Evolutionary conservation across 2,888 invertebrate species (phyloP).

Genomic region (Eutolmus rufibarbis): DNA sequence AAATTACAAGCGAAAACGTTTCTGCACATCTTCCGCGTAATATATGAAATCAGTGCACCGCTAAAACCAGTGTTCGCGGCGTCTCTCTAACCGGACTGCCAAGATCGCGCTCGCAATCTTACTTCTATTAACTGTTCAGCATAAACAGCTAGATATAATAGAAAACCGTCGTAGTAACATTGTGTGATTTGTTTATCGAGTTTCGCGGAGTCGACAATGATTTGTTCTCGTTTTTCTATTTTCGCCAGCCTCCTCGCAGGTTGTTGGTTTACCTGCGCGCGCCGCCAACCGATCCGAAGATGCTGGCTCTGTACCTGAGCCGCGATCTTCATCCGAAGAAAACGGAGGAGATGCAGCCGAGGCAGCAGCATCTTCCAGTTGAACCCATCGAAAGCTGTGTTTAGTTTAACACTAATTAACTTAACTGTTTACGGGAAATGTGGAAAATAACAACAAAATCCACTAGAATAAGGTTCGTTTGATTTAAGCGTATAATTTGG

Average conservation of each 20-base stretch:
- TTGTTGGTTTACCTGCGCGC: background rate
- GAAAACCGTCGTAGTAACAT: conserved; percentile 25
- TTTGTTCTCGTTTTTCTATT: conserved; percentile 26
- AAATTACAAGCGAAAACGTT: conserved; percentile 31
- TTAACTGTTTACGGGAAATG: conserved; percentile 22
- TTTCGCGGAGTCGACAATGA: conserved; percentile 19
- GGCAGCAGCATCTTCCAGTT: background rate
- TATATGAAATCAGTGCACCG: conserved; percentile 32
- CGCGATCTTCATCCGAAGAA: background rate
- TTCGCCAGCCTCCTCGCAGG: background rate
- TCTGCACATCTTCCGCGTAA: conserved; percentile 27
- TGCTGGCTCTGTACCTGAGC: background rate
- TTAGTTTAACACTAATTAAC: conserved; percentile 25
- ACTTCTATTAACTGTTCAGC: conserved; percentile 29
- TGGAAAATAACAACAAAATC: background rate
- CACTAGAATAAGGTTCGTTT: background rate
- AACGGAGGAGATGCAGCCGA: background rate
- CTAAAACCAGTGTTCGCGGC: conserved; percentile 4
- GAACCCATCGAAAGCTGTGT: conserved; percentile 7
- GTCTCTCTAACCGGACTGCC: conserved; percentile 3
- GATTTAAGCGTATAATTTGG: conserved; percentile 6
- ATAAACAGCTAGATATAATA: conserved; percentile 29
- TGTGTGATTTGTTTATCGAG: conserved; percentile 33
- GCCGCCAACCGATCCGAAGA: background rate
- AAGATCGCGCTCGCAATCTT: background rate